Base-by-base conservation (phyloP, 2,888 invertebrate genomes). In the Hydriomena furcata region DNA sequence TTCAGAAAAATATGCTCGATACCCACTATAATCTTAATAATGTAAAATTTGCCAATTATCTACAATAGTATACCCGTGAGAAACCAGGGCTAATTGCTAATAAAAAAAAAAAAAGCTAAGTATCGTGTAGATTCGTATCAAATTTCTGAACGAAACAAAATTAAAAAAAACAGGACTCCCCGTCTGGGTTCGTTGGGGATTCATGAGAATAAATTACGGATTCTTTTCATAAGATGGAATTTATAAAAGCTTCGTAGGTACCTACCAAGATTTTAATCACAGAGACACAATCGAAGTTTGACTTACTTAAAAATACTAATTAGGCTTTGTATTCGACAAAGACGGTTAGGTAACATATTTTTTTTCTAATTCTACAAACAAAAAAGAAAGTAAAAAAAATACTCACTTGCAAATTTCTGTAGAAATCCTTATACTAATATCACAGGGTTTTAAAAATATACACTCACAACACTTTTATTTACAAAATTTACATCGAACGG, bases 361-460 rank as follows among this genome's bases (percentile, higher is more conserved):
- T 30, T 8, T 30, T 44, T 27, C 17, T 25, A 21, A n/a, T 28
- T 21, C 31, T 46, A 51, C 4, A 7, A 55, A 53, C 31, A 50
- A 54, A 31, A 55, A 55, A 10, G 23, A 32, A n/a, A 7, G 51
- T 42, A 44, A 54, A 57, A 46, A 56, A 53, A 59, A 70, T 75
- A 89, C 89, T 89, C 52, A 89, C 89, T 85, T 87, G 78, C 72
- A 47, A 60, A 41, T 64, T 52, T 65, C 58, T 61, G 63, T 70
- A 66, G 73, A 60, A 72, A 61, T 52, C 65, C 79, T 82, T 82
- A 83, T 62, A 64, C 80, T 87, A 88, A 82, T 89, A 89, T 89
- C 89, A 89, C 89, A 89, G 89, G 84, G 86, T 88, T 86, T 43
- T 48, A 57, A 69, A 68, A 66, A 65, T n/a, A 59, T 71, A 60